Evolutionary conservation across 2,113 vertebrate genomes (phyloP).

Genomic region (Phaethornis superciliosus): DNA sequence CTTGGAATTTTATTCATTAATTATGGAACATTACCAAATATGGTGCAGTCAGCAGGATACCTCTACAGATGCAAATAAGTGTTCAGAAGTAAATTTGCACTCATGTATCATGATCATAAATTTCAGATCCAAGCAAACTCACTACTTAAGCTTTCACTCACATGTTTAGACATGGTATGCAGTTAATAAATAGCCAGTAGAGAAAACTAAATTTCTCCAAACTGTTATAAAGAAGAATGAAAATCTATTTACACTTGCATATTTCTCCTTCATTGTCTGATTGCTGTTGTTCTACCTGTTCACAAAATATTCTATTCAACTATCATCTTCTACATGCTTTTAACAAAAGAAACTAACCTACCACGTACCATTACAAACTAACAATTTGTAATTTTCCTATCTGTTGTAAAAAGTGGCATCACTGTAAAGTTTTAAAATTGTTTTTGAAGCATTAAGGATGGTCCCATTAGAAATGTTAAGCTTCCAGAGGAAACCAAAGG

Average conservation of each 20-base stretch:
- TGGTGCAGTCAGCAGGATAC: background rate
- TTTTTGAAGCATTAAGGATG: background rate
- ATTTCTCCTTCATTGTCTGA: background rate
- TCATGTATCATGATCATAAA: background rate
- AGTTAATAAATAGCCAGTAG: background rate
- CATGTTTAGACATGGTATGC: background rate
- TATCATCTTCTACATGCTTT: background rate
- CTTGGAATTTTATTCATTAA: background rate
- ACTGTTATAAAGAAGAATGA: background rate
- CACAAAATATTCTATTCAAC: background rate
- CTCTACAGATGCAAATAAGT: background rate
- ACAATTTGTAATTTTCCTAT: background rate
- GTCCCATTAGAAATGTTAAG: background rate
- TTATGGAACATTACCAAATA: background rate
- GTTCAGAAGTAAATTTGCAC: background rate
- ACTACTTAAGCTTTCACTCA: background rate
- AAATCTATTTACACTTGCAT: background rate
- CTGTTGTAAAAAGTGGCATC: background rate
- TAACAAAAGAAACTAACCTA: background rate
- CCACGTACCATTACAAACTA: background rate
- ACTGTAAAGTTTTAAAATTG: background rate
- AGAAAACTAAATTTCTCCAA: background rate
- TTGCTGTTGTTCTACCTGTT: background rate
- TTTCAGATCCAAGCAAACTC: background rate
- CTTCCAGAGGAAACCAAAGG: background rate